These are phyloP conservation scores for Margarornis squamiger DNA, from an alignment of 2,797 vertebrate genomes.

Conservation along the genomic window DNA sequence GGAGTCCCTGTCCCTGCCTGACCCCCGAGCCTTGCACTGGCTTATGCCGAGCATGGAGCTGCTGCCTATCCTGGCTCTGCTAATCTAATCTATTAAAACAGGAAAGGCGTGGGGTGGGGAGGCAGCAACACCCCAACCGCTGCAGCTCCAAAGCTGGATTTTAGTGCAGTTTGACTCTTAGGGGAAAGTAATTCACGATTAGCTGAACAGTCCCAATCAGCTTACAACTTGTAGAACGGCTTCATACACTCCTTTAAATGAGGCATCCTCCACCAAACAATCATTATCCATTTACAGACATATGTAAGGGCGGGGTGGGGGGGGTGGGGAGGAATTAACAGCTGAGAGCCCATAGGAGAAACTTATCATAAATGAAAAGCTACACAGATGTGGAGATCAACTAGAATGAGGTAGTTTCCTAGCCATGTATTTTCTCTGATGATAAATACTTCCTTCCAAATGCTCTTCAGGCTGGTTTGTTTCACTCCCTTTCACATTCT, in stretches of 20 bases:
- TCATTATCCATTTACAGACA: neutral
- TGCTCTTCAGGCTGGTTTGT: neutral
- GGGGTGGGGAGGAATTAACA: neutral
- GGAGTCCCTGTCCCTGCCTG: neutral
- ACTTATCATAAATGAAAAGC: neutral
- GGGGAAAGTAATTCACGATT: neutral
- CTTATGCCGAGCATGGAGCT: fast-evolving
- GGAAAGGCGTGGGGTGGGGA: no score
- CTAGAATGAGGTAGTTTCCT: neutral
- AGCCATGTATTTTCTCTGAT: neutral
- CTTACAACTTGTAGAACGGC: neutral
- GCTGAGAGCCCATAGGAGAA: neutral
- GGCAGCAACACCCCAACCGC: fast-evolving
- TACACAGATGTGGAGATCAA: neutral
- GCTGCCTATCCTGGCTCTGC: neutral
- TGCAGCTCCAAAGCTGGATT: neutral
- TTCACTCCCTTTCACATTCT: neutral
- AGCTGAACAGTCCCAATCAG: neutral
- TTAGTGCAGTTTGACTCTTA: neutral
- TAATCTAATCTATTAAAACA: neutral
- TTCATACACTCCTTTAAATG: neutral
- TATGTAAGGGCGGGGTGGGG: neutral
- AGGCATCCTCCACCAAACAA: neutral
- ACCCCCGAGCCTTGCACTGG: fast-evolving
- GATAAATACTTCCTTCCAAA: neutral